Evolutionary conservation across 2,888 invertebrate species (phyloP).

Genomic region (Stictocephala bisonia): DNA sequence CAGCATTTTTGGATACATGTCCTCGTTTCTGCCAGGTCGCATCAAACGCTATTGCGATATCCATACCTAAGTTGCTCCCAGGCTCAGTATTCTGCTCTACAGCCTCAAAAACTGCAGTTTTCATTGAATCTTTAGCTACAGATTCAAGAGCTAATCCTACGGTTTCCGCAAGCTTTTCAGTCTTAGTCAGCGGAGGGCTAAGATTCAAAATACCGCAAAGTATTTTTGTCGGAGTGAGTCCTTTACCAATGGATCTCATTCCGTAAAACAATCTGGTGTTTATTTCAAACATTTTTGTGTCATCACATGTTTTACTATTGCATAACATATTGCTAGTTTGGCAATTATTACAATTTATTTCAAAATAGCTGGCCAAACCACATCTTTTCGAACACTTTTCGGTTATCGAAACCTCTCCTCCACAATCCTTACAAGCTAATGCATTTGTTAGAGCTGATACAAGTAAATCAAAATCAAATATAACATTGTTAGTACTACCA

Average conservation of each 20-base stretch:
- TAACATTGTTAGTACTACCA: too few species aligned
- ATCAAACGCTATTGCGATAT: slow-evolving; percentile 10
- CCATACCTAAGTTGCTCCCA: slow-evolving; percentile 18
- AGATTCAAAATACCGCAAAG: slow-evolving; percentile 7
- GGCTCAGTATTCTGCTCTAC: slow-evolving; percentile 12
- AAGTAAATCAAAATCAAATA: too few species aligned
- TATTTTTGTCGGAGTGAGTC: neutral
- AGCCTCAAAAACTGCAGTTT: slow-evolving; percentile 18
- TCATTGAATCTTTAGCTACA: slow-evolving; percentile 5
- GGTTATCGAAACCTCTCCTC: too few species aligned
- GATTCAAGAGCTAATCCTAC: neutral
- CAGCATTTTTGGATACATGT: slow-evolving; percentile 5
- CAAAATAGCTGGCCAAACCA: too few species aligned
- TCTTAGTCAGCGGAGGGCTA: neutral
- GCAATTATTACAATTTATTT: too few species aligned
- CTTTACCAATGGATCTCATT: slow-evolving; percentile 19
- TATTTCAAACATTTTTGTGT: slow-evolving; percentile 7
- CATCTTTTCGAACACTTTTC: too few species aligned
- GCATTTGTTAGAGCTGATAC: too few species aligned
- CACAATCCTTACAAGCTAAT: too few species aligned
- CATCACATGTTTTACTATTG: too few species aligned
- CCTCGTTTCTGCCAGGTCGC: slow-evolving; percentile 16
- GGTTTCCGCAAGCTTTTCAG: neutral
- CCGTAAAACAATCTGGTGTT: slow-evolving; percentile 11
- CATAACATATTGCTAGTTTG: too few species aligned